A percentile compares a stretch with the other conserved stretches of the same genome.
These are phyloP conservation scores for Lymantria dispar DNA, from an alignment of 2,888 invertebrate genomes.

Conservation along the genomic window DNA sequence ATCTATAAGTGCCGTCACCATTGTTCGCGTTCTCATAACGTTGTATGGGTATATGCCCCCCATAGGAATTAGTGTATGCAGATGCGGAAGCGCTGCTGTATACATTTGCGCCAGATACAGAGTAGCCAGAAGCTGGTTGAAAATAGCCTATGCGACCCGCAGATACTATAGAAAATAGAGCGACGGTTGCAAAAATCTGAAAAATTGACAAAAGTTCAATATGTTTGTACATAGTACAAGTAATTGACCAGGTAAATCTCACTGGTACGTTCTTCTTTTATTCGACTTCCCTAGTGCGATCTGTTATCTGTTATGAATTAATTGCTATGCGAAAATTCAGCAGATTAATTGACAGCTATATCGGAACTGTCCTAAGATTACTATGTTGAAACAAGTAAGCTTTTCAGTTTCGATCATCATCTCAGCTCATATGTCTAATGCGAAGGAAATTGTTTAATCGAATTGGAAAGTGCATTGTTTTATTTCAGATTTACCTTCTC, in stretches of 20 bases:
- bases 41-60: slow-evolving; percentile 80
- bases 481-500: too few relatives aligned
- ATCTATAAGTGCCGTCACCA: slow-evolving; percentile 84
- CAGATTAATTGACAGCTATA: not conserved
- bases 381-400: too few relatives aligned
- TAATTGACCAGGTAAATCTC: not conserved
- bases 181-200: slow-evolving; percentile 43
- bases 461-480: too few relatives aligned
- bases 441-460: too few relatives aligned
- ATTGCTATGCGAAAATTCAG: not conserved
- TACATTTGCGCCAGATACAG: slow-evolving; percentile 30
- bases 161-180: slow-evolving; percentile 37
- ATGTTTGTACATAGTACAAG: not conserved
- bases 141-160: slow-evolving; percentile 41
- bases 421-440: too few relatives aligned
- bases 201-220: slow-evolving; percentile 7
- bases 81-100: slow-evolving; percentile 25
- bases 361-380: too few relatives aligned
- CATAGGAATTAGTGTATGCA: slow-evolving; percentile 11
- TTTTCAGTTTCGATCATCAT: too few relatives aligned
- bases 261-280: too few relatives aligned
- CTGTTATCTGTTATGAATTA: not conserved
- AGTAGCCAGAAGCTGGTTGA: slow-evolving; percentile 27
- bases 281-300: not conserved
- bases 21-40: slow-evolving; percentile 83